Base-by-base conservation (phyloP, 2,797 vertebrate species). In the Erpetoichthys calabaricus region DNA sequence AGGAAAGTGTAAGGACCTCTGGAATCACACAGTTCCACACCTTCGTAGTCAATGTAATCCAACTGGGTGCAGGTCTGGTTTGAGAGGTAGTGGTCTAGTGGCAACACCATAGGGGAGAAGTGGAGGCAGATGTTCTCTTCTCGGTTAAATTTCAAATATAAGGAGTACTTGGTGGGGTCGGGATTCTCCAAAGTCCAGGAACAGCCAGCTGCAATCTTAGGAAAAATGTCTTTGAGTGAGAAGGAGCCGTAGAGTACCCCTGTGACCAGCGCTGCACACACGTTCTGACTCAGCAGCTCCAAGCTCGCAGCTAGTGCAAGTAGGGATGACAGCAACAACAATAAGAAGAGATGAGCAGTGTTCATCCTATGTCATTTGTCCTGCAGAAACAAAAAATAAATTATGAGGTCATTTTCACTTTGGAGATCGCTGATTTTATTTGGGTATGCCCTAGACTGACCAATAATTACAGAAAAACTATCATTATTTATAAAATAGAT, bases 281-380 rank as follows among this genome's bases (percentile, higher is more conserved):
- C 86, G 53, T 83, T 85, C 87, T 86, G 82, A 84, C 79, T 76
- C 80, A 59, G 62, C 50, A 55, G 84, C 76, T 84, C 77, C 10
- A 86, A 85, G 80, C 81, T 81, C 63, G 76, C 73, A 68, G 87
- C 88, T 83, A 93, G 86, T 79, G 88, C 86, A 81, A 94, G 84
- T 84, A 93, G 78, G 79, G 89, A 94, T 80, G 86, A 94, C 80
- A 97, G 94, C 88, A 97, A 89, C 97, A 91, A 91, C 89, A 97
- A 89, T 93, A 92, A 94, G 89, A 95, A 91, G 90, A 89, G 91
- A 89, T 90, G 91, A 94, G 91, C 93, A 94, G 95, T 91, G 91
- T 90, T 97, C 94, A 98, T 98, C 95, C 95, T 98, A 98, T 94
- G 95, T 92, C 93, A 96, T 94, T 92, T 81, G 92, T 90, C 91